Percentiles rank a stretch among this genome's conserved stretches.
These are phyloP conservation scores for Cataglyphis hispanica DNA, from an alignment of 1,140 invertebrate genomes.

Conservation along the genomic window DNA sequence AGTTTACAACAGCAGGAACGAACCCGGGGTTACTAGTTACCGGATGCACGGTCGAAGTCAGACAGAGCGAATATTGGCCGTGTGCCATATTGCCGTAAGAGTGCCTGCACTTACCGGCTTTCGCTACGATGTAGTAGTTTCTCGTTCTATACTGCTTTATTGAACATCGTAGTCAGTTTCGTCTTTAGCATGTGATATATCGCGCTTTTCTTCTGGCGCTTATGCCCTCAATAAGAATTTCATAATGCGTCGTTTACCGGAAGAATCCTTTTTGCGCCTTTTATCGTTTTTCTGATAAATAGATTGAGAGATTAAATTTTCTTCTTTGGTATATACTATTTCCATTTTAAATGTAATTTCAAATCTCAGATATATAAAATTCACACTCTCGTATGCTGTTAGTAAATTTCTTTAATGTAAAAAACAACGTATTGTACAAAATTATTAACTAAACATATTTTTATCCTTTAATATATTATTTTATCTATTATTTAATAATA, in stretches of 20 bases:
- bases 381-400: neutral
- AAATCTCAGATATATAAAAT: neutral
- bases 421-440: neutral
- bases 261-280: neutral
- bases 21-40: conserved; percentile 66
- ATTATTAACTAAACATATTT: neutral
- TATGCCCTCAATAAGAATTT: neutral
- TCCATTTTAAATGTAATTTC: neutral
- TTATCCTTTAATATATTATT: neutral
- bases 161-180: conserved; percentile 68
- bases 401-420: neutral
- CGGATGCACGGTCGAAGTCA: conserved; percentile 74
- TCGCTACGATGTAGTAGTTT: conserved; percentile 77
- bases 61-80: conserved; percentile 77
- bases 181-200: conserved; percentile 59
- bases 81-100: conserved; percentile 80
- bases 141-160: conserved; percentile 78
- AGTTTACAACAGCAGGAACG: conserved; percentile 69
- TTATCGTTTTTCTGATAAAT: neutral
- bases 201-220: neutral
- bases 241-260: conserved; percentile 8
- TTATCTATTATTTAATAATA: neutral
- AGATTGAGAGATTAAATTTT: neutral
- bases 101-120: conserved; percentile 84
- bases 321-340: neutral